Base-by-base conservation (phyloP, 2,113 vertebrate species). In the Hiodon alosoides region DNA sequence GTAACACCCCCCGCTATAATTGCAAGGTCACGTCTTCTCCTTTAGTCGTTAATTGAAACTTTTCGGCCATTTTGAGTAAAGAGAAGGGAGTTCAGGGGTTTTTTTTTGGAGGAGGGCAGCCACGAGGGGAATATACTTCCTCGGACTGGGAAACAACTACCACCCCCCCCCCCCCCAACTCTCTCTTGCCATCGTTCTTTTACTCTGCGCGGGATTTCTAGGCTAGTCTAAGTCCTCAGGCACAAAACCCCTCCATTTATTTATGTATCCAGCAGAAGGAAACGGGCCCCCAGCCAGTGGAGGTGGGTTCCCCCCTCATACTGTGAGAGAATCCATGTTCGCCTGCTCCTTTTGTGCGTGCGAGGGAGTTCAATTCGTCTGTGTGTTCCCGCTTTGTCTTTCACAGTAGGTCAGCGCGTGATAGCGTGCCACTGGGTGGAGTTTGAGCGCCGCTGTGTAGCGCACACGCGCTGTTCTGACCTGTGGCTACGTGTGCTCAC, bases 211-310 rank as follows among this genome's bases (percentile, higher is more conserved):
- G 31, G 31, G 74, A 76, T 78, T 68, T 57, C 72, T 83, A 82
- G 82, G 82, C 79, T 77, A 75, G 78, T 80, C 76, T 73, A 70
- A 31, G 79, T 87, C 88, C 87, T 81, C 79, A 82, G 88, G 87
- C 89, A 79, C 84, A 84, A 82, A 80, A 84, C 80, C 84, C 83
- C 72, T 83, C 80, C 80, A 77, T 89, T 90, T 85, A 85, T 90
- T 87, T 92, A 82, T 85, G 83, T 88, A 87, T 87, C 73, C 85
- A 88, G 81, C 78, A 82, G 84, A 89, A 85, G 91, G 91, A 90
- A 90, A 90, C 87, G 87, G 89, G 83, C 86, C 89, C 88, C 88
- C 84, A 85, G 86, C 82, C 85, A 87, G 83, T 74, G 51, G 85
- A 86, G 84, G 85, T 87, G 80, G 84, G 88, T 83, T 57, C 69